Evolutionary conservation across 1,140 invertebrate genomes (phyloP), one percentile per base, ranked within the genome.

Genomic region (Macrobrachium nipponense): DNA sequence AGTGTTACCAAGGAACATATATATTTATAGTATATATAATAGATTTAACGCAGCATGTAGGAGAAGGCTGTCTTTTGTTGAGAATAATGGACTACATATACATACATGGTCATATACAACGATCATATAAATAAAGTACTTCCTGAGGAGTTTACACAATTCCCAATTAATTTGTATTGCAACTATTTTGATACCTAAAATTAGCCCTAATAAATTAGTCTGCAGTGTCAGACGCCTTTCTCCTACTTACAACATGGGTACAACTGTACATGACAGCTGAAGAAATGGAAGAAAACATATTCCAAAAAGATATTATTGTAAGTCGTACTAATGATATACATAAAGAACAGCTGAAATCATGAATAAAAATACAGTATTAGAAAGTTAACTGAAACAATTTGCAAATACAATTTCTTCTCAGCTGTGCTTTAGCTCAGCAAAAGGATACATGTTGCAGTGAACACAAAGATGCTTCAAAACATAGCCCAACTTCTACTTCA

Each of bases 61-160:
- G 76, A 78, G 76, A 78, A 78, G 76, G 59, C 76, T 59, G 44
- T 27, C 58, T 60, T 51, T 70, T 70, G 66, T 70, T 12, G 66
- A 70, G 36, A 70, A 23, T 70, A 27, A 23, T 36, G 36, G 66
- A 70, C 66, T 27, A 23, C 73, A 76, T 59, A 78, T 60, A 60
- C 76, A 78, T 27, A 23, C 73, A 76, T 59, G 59, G n/a, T 61
- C 76, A 78, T 51, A 51, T 51, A 51, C 51, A 51, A 51, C 51
- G 51, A 51, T 51, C 51, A 51, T 51, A 51, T 51, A 51, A 51
- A 51, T 51, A 51, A 51, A 51, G 51, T 51, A 44, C 36, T 59
- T 78, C 23, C 59, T 60, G 59, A 59, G 44, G 44, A 23, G 36
- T 14, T 70, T 70, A 14, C 66, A 51, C 51, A 51, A 51, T 51